These are phyloP conservation scores for Dasyornis broadbenti DNA, from an alignment of 2,113 vertebrate species.

Conservation along the genomic window DNA sequence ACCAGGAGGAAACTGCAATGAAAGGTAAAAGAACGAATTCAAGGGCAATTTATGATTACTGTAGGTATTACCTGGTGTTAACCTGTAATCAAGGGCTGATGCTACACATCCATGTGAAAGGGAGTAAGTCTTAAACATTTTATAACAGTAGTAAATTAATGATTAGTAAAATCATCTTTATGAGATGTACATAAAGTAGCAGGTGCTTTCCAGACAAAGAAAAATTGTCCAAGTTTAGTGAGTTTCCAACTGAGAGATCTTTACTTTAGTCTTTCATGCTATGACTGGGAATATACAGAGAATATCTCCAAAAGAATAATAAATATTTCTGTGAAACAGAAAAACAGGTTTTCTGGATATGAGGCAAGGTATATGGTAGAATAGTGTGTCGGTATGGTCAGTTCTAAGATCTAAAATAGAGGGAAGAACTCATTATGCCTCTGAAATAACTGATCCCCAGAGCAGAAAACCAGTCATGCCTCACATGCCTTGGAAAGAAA, in stretches of 20 bases:
- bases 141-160: not conserved
- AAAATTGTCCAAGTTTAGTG: not conserved
- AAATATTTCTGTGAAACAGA: not conserved
- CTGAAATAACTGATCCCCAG: not conserved
- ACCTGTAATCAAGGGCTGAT: not conserved
- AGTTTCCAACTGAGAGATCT: not conserved
- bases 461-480: not conserved
- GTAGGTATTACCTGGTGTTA: not conserved
- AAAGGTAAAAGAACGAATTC: not conserved
- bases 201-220: not conserved
- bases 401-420: not conserved
- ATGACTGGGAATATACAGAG: not conserved
- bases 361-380: not conserved
- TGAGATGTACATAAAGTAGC: not conserved
- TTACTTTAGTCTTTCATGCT: not conserved
- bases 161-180: not conserved
- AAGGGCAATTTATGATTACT: not conserved
- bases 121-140: not conserved
- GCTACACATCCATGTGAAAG: not conserved
- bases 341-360: not conserved
- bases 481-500: not conserved
- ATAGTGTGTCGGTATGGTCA: not conserved
- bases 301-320: not conserved
- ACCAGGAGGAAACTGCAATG: not conserved
- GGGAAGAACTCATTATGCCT: not conserved